Conservation (phyloP, 1,140 invertebrate genomes). For the Centruroides vittatus region DNA sequence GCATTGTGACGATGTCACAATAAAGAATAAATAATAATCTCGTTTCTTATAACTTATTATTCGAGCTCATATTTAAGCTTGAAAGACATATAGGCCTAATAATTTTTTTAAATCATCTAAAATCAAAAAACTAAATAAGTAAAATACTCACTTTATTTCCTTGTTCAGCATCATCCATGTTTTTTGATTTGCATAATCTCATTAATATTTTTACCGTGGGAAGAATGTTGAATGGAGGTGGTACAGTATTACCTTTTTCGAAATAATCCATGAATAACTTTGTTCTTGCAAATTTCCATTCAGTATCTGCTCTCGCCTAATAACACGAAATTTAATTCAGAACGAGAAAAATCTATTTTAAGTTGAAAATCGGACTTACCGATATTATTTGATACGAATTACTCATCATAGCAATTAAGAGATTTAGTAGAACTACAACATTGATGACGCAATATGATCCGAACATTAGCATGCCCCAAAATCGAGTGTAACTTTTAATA, state of each 20-base stretch:
- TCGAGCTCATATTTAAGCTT: too few species aligned
- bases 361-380: conserved; percentile 41
- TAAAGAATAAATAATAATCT: too few species aligned
- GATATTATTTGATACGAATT: conserved; percentile 96
- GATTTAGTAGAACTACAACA: conserved; percentile 89
- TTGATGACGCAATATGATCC: conserved; percentile 92
- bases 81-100: too few species aligned
- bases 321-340: neutral
- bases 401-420: conserved; percentile 99
- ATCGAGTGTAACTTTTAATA: conserved; percentile 72
- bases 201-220: conserved; percentile 40
- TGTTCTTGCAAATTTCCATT: conserved; percentile 97
- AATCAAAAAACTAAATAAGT: too few species aligned
- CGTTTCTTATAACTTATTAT: too few species aligned
- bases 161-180: too few species aligned
- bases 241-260: conserved; percentile 89
- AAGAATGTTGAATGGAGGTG: conserved; percentile 93
- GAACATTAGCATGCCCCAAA: conserved; percentile 93
- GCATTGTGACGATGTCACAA: too few species aligned
- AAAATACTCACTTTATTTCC: too few species aligned
- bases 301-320: conserved; percentile 63
- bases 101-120: too few species aligned
- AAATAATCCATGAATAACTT: conserved; percentile 98
- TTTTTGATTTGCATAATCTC: neutral
- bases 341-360: conserved; percentile 3